Evolutionary conservation across 2,113 vertebrate species (phyloP), one percentile per base, ranked within the genome.

Genomic region (Cyprinodon brontotheroides): DNA sequence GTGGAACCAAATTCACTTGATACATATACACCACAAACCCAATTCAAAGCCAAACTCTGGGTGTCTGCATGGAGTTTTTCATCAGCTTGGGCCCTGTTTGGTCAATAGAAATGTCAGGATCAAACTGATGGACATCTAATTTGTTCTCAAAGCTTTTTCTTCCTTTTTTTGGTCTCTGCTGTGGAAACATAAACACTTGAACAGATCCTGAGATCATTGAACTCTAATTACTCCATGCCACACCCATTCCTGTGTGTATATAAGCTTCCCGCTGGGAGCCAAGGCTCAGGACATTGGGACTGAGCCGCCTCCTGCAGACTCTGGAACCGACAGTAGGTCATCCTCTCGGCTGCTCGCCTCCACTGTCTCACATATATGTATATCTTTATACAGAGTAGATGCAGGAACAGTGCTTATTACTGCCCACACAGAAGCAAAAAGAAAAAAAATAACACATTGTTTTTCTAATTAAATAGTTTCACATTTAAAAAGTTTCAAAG

Each of bases 401-500:
- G 89, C 78, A 85, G 84, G 78, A 88, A 83, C 92, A 92, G 89
- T 85, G 86, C 74, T 86, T 84, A 81, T 76, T 74, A 91, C 89
- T 86, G 88, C 68, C 78, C 80, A 87, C 78, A 76, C 43, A 39
- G 10, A 74, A 62, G 71, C 12, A 20, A 82, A 85, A 39, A 80
- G 67, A 79, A 45, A 80, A 83, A 61, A 29, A 29, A 29, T 29
- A 67, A 81, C 79, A 43, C 81, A 65, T 82, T 14, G 60, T 82
- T 82, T 84, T 80, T 83, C 67, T 95, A 95, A 94, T 96, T 79
- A 81, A 91, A 92, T 83, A 65, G 87, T 70, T 89, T 90, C 71
- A 92, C 87, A 91, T 90, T 92, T 93, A 94, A 95, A 96, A 86
- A 84, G 70, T 86, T 83, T 78, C 65, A 86, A 79, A 88, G 83